These are phyloP conservation scores for Lacerta viridis DNA, from an alignment of 2,797 vertebrate genomes.

Conservation along the genomic window DNA sequence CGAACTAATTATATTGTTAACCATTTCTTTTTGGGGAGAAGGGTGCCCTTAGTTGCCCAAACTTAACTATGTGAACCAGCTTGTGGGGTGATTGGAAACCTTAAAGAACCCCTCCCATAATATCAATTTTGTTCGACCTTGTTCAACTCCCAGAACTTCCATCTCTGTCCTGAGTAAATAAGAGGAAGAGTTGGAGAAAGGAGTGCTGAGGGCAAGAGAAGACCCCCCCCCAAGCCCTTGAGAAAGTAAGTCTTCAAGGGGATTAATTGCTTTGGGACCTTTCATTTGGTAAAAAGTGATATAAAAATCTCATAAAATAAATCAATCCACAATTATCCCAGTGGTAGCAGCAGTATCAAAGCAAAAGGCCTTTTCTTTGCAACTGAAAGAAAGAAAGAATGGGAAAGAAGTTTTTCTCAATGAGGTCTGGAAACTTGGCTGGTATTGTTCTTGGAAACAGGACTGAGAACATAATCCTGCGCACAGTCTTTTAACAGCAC, in stretches of 20 bases:
- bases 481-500: background rate
- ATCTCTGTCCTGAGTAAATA: conserved; percentile 5
- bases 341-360: background rate
- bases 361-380: background rate
- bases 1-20: no score
- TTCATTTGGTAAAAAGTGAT: no score
- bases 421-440: background rate
- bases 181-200: background rate
- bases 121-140: background rate
- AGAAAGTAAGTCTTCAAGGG: background rate
- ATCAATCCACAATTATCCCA: background rate
- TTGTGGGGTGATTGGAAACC: background rate
- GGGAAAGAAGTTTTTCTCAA: background rate
- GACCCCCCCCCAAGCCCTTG: background rate
- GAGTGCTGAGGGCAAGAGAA: background rate
- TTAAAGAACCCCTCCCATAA: background rate
- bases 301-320: no score
- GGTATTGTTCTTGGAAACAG: background rate
- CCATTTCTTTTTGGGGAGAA: background rate
- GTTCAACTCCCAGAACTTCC: background rate
- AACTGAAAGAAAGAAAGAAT: background rate
- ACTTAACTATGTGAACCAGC: background rate
- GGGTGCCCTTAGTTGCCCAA: background rate
- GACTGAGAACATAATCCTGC: background rate
- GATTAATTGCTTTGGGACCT: background rate